Base-by-base conservation (phyloP, 1,140 invertebrate genomes). In the Drosophila sp. region DNA sequence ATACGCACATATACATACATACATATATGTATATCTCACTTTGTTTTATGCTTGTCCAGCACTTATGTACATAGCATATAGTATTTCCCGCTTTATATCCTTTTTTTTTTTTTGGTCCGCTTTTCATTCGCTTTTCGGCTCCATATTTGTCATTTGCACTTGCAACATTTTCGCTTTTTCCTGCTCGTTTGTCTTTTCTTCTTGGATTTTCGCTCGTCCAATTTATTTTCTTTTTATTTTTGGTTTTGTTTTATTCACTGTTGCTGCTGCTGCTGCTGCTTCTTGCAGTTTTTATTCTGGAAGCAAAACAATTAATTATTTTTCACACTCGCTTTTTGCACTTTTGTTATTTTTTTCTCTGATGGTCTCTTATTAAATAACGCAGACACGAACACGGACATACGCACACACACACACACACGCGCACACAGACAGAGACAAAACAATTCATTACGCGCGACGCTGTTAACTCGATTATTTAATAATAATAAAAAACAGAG, bases 381-480 rank as follows among this genome's bases (percentile, higher is more conserved):
- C 66, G 56, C 44, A 58, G 23, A 35, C 27, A 62, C 68, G 56
- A 55, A 60, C 57, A 38, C 35, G 35, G 35, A 10, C 30, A 38
- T 8, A 10, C 35, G 35, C 10, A 38, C 35, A 25, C 17, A 41
- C 27, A 27, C 23, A 35, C 38, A 8, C 29, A 3, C 11, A 38
- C 23, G n/a, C 23, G 29, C 38, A 8, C 29, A 3, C 11, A 38
- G 11, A 60, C 44, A 65, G 40, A 30, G 1, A 70, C 47, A 55
- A 32, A 56, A 55, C 54, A 70, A 41, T 69, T 65, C 63, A 67
- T 63, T 72, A 75, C 63, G 47, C 63, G 47, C 60, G 73, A 50
- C 64, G 58, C 40, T 72, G 65, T 76, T 76, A 76, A 76, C 73
- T 79, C 61, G 69, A 76, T 76, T 79, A 66, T 76, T 65, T 40